These are phyloP conservation scores for Tanypteryx hageni DNA, from an alignment of 2,888 invertebrate species.

Conservation along the genomic window DNA sequence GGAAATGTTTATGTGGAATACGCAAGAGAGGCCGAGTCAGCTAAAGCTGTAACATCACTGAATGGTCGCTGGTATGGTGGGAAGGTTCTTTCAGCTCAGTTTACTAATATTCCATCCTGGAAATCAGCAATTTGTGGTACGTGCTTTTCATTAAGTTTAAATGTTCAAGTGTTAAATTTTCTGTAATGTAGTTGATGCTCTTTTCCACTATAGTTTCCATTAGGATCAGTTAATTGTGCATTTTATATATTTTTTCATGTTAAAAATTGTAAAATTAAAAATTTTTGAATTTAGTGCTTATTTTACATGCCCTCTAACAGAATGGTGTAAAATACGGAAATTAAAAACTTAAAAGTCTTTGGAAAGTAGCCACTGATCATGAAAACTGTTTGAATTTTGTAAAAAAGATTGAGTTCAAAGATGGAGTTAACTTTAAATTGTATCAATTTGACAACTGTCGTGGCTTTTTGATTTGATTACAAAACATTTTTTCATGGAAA, in stretches of 20 bases:
- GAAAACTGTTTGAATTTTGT: too few species aligned
- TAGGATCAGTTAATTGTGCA: neutral
- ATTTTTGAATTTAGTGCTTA: neutral
- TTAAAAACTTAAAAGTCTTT: too few species aligned
- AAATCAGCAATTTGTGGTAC: conserved; percentile 92
- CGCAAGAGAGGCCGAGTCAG: conserved; percentile 80
- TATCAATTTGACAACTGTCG: too few species aligned
- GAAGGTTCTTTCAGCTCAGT: conserved; percentile 87
- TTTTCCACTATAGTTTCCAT: neutral
- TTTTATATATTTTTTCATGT: conserved; percentile 4
- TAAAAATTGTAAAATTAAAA: neutral
- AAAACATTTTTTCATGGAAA: too few species aligned
- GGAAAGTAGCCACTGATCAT: too few species aligned
- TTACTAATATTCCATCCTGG: conserved; percentile 88
- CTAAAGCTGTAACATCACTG: conserved; percentile 84
- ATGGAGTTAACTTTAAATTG: too few species aligned
- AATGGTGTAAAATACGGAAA: too few species aligned
- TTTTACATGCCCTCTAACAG: neutral
- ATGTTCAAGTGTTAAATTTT: conserved; percentile 66
- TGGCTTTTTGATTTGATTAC: too few species aligned
- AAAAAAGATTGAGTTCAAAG: too few species aligned
- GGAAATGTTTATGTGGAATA: conserved; percentile 95
- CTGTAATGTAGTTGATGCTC: too few species aligned
- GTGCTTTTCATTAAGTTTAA: conserved; percentile 70
- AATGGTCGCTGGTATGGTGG: conserved; percentile 94